Evolutionary conservation across 2,113 vertebrate genomes (phyloP).

Genomic region (Typhlomys cinereus): DNA sequence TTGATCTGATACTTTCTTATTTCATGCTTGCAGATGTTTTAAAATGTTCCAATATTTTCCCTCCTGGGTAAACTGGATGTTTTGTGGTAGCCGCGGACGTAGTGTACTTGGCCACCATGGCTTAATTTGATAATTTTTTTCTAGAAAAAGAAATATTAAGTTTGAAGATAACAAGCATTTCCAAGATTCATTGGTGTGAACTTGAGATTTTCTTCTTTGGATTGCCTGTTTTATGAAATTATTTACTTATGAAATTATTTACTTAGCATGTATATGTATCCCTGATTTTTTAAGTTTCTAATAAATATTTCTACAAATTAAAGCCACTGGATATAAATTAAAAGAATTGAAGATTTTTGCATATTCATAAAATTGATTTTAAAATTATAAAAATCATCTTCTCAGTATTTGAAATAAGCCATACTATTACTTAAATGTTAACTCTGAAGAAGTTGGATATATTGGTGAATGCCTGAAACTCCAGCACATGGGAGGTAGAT

Average conservation of each 20-base stretch:
- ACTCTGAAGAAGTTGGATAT: neutral
- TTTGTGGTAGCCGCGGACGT: constrained; percentile 28
- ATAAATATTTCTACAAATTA: neutral
- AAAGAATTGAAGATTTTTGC: neutral
- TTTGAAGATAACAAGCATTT: constrained; percentile 2
- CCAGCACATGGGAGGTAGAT: no score
- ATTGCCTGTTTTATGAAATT: neutral
- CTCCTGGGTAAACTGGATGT: neutral
- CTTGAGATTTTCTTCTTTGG: neutral
- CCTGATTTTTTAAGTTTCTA: constrained; percentile 8
- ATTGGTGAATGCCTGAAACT: neutral
- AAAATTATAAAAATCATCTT: neutral
- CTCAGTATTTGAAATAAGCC: neutral
- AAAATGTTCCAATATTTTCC: constrained; percentile 25
- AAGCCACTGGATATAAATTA: constrained; percentile 11
- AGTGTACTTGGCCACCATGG: neutral
- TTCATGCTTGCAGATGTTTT: constrained; percentile 61
- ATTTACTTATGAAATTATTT: neutral
- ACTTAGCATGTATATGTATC: neutral
- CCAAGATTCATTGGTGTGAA: neutral
- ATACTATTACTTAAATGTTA: constrained; percentile 14
- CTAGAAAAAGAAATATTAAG: neutral
- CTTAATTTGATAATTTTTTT: constrained; percentile 54
- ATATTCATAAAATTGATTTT: constrained; percentile 15
- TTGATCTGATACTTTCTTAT: constrained; percentile 74